These are phyloP conservation scores for Tetragnatha versicolor DNA, from an alignment of 1,140 invertebrate genomes.

Conservation along the genomic window DNA sequence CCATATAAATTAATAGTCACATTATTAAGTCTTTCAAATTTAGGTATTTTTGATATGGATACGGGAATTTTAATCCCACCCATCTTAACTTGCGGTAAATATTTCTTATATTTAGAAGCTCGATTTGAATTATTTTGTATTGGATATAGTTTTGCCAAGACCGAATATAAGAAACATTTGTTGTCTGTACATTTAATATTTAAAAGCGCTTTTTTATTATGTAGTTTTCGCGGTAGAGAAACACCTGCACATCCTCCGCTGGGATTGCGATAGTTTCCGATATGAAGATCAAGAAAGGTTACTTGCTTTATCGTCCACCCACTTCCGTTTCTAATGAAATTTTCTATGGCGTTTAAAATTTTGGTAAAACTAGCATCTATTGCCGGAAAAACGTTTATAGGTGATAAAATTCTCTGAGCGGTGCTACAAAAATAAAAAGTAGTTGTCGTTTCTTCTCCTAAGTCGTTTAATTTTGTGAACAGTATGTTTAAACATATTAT, in stretches of 20 bases:
- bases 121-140: background rate
- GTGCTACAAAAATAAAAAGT: slow-evolving; percentile 23
- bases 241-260: background rate
- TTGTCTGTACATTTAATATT: slow-evolving; percentile 10
- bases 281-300: slow-evolving; percentile 4
- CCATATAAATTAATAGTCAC: background rate
- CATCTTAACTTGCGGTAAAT: background rate
- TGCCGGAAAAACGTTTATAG: background rate
- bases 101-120: background rate
- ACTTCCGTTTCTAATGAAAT: slow-evolving; percentile 15
- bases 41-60: background rate
- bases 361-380: background rate
- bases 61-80: background rate
- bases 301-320: slow-evolving; percentile 17
- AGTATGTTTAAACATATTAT: background rate
- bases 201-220: slow-evolving; percentile 8
- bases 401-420: background rate
- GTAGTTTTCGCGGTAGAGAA: background rate
- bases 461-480: background rate
- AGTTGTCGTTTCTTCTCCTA: background rate
- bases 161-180: slow-evolving; percentile 21
- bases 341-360: slow-evolving; percentile 5
- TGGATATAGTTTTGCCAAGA: slow-evolving; percentile 12
- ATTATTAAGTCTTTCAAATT: background rate
- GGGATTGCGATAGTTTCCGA: background rate